These are phyloP conservation scores for Zaprionus lachaisei DNA, from an alignment of 1,140 invertebrate species.

Conservation along the genomic window DNA sequence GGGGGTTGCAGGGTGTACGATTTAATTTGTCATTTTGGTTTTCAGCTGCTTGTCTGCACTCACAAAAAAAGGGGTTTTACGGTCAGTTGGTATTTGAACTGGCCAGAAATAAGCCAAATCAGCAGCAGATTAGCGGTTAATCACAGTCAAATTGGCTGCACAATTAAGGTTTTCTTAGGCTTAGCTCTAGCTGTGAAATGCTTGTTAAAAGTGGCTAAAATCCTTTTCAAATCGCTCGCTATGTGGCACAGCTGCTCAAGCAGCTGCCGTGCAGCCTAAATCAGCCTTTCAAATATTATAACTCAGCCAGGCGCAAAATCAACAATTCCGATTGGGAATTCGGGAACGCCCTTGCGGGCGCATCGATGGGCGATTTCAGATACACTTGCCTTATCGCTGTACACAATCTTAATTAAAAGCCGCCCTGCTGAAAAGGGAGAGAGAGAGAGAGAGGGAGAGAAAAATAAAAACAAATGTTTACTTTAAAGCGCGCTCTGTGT, in stretches of 20 bases:
- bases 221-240: not conserved
- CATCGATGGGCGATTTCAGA: slow-evolving; percentile 26
- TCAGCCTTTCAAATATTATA: not conserved
- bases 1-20: not conserved
- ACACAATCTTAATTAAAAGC: slow-evolving; percentile 78
- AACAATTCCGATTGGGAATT: slow-evolving; percentile 15
- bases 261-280: not conserved
- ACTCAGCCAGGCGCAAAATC: slow-evolving; percentile 4
- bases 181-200: not conserved
- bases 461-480: slow-evolving; percentile 78
- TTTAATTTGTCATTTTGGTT: slow-evolving; percentile 33
- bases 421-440: slow-evolving; percentile 36
- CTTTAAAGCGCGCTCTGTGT: slow-evolving; percentile 54
- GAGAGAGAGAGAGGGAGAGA: not conserved
- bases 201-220: not conserved
- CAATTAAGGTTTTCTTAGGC: not conserved
- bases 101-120: slow-evolving; percentile 9
- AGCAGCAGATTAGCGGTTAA: slow-evolving; percentile 14
- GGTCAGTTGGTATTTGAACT: slow-evolving; percentile 8
- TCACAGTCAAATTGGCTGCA: not conserved
- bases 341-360: slow-evolving; percentile 23
- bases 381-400: slow-evolving; percentile 69
- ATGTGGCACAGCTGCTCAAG: not conserved
- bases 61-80: not conserved
- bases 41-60: slow-evolving; percentile 14